phyloP scores from a whole-genome alignment of 2,113 vertebrate genomes.

The Oreocharis arfaki region DNA sequence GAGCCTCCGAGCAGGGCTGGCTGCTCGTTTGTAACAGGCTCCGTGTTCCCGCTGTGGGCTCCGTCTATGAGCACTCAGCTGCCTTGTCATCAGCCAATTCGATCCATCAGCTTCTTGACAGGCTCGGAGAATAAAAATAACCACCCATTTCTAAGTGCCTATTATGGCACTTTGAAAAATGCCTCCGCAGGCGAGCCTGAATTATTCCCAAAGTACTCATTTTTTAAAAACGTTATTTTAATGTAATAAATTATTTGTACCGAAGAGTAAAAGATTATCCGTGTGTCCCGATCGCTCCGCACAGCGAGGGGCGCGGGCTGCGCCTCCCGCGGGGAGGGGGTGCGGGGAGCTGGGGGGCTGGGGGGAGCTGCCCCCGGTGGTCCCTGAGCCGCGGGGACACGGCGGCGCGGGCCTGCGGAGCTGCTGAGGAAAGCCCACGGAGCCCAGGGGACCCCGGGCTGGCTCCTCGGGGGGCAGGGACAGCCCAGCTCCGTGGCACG shows the following conservation, averaged over 20 bases:
- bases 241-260: slow-evolving; percentile 66
- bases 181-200: slow-evolving; percentile 60
- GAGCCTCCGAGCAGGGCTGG: neutral
- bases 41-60: slow-evolving; percentile 15
- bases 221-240: slow-evolving; percentile 63
- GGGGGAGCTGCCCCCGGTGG: neutral
- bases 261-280: slow-evolving; percentile 62
- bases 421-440: rapidly evolving
- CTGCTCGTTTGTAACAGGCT: slow-evolving; percentile 31
- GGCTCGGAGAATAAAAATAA: slow-evolving; percentile 67
- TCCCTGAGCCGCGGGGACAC: neutral
- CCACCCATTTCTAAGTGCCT: slow-evolving; percentile 69
- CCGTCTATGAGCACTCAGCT: slow-evolving; percentile 48
- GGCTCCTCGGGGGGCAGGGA: neutral
- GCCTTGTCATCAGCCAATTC: slow-evolving; percentile 70
- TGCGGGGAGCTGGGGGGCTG: neutral
- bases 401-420: neutral
- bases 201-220: slow-evolving; percentile 66
- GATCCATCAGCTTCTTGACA: slow-evolving; percentile 70
- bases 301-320: neutral
- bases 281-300: slow-evolving; percentile 25
- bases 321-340: neutral
- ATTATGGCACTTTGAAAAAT: slow-evolving; percentile 72
- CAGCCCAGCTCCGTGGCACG: neutral
- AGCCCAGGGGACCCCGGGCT: no score